A percentile compares a stretch with the other conserved stretches of the same genome.
Conservation (phyloP, 2,888 invertebrate genomes). For the Alcis repandata region DNA sequence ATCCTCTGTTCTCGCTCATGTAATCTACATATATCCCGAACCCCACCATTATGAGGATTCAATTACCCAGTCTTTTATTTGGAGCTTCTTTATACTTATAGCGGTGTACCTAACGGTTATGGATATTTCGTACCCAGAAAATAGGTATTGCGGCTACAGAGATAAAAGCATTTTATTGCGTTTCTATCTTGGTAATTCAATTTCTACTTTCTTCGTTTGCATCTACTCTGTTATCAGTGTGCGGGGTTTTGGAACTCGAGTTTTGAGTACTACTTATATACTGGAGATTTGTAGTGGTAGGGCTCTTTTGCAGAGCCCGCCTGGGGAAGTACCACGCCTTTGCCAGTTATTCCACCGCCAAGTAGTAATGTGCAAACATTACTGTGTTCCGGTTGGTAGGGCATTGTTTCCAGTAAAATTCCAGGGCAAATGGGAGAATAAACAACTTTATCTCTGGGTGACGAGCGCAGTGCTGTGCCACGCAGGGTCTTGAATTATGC, state of each 20-base stretch:
- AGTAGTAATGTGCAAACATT: too few species aligned
- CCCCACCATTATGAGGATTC: constrained; percentile 72
- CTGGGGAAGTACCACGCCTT: too few species aligned
- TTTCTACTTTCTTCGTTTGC: constrained; percentile 33
- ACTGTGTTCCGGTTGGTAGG: too few species aligned
- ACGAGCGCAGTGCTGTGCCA: too few species aligned
- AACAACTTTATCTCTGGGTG: too few species aligned
- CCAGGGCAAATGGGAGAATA: too few species aligned
- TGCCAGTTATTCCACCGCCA: too few species aligned
- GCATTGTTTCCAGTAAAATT: too few species aligned
- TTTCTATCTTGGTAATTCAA: constrained; percentile 47
- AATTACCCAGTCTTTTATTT: constrained; percentile 75
- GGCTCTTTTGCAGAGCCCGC: too few species aligned
- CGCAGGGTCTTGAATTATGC: too few species aligned
- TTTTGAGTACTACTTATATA: too few species aligned
- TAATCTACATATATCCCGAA: constrained; percentile 73
- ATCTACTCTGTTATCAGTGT: constrained; percentile 19
- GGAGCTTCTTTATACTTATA: constrained; percentile 67
- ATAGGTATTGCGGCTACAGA: constrained; percentile 53
- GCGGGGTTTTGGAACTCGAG: constrained; percentile 13
- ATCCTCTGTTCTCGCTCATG: constrained; percentile 69
- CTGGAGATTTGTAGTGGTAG: too few species aligned
- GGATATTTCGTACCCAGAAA: constrained; percentile 58
- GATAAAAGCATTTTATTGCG: constrained; percentile 57
- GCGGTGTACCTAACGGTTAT: constrained; percentile 62